Conservation (phyloP, 2,888 invertebrate genomes). For the Chironomus riparius region DNA sequence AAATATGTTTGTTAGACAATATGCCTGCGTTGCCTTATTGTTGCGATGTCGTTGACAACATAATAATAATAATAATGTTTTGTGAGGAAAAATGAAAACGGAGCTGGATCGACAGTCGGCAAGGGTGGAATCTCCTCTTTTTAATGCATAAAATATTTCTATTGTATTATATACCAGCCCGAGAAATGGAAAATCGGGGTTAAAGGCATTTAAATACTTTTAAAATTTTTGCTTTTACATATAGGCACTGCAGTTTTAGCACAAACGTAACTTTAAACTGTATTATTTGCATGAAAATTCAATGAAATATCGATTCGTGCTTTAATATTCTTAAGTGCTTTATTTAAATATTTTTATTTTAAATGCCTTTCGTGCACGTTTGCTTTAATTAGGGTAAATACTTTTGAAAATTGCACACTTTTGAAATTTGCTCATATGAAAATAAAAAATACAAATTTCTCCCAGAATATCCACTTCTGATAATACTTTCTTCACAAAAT, state of each 20-base stretch:
- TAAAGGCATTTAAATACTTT: constrained; percentile 17
- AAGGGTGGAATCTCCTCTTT: constrained; percentile 7
- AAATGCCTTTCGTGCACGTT: background rate
- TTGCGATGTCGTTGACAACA: constrained; percentile 18
- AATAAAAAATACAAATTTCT: no score
- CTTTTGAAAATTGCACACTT: no score
- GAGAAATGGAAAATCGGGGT: constrained; percentile 12
- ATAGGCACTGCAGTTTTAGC: background rate
- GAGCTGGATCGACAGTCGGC: background rate
- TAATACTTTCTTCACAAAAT: no score
- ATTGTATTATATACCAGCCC: background rate
- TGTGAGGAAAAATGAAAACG: background rate
- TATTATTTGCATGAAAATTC: background rate
- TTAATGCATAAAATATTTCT: background rate
- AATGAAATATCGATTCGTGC: constrained; percentile 1
- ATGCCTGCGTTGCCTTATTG: constrained; percentile 9
- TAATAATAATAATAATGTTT: constrained; percentile 19
- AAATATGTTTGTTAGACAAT: constrained; percentile 24
- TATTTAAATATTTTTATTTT: background rate
- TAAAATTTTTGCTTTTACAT: background rate
- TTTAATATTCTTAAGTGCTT: background rate
- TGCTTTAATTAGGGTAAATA: constrained; percentile 9
- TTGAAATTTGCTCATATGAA: no score
- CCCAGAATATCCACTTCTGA: no score
- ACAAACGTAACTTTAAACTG: background rate